phyloP scores from a whole-genome alignment of 2,888 invertebrate species.

The Orthosia gothica region DNA sequence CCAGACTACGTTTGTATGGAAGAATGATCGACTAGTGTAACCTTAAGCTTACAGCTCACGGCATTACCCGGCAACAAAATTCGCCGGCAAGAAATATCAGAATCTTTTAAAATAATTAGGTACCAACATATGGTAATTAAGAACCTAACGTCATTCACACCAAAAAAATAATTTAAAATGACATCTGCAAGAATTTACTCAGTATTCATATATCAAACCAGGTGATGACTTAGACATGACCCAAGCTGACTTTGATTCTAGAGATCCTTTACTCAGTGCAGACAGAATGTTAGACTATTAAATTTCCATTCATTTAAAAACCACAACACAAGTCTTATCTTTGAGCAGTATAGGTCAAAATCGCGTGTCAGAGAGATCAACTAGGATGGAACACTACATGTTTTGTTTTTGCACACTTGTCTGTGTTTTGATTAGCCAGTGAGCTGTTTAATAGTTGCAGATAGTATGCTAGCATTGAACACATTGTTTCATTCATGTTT shows the following conservation, averaged over 20 bases:
- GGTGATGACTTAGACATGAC: conserved; percentile 2
- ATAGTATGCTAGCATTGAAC: conserved; percentile 70
- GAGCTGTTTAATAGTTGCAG: conserved; percentile 71
- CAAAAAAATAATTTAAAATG: not conserved
- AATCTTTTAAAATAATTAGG: too few species aligned
- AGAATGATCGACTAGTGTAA: too few species aligned
- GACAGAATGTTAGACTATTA: conserved; percentile 34
- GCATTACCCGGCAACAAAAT: not conserved
- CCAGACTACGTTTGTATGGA: too few species aligned
- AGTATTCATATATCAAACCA: not conserved
- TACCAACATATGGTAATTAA: too few species aligned
- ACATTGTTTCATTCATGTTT: conserved; percentile 75
- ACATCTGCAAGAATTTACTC: not conserved
- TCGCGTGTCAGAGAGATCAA: conserved; percentile 25
- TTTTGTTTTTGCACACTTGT: conserved; percentile 74
- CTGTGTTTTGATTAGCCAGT: conserved; percentile 77
- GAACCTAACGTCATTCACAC: not conserved
- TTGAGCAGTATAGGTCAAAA: conserved; percentile 45
- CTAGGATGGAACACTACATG: conserved; percentile 43
- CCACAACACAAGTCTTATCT: conserved; percentile 33
- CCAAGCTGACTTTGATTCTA: conserved; percentile 18
- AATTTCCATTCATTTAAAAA: conserved; percentile 31
- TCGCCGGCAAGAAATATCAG: too few species aligned
- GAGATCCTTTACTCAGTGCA: conserved; percentile 21
- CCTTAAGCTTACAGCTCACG: conserved; percentile 4